A percentile compares a stretch with the other conserved stretches of the same genome.
Conservation (phyloP, 2,888 invertebrate species). For the Drosophila flavopinicola region DNA sequence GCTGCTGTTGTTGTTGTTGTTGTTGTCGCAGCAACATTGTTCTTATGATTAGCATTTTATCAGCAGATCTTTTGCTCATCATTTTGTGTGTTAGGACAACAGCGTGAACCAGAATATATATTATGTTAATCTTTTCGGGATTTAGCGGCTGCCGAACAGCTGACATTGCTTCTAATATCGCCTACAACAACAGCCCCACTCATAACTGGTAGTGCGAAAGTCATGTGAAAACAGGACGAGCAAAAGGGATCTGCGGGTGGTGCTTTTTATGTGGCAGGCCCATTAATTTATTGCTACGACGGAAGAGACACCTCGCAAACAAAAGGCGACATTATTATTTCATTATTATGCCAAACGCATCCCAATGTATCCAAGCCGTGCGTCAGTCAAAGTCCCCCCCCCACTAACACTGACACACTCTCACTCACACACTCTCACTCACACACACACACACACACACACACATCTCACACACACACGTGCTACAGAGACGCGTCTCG, state of each 20-base stretch:
- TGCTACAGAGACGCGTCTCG: constrained; percentile 48
- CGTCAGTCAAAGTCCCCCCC: constrained; percentile 24
- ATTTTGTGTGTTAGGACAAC: constrained; percentile 57
- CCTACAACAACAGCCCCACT: not conserved
- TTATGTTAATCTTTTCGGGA: constrained; percentile 68
- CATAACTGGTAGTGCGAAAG: constrained; percentile 52
- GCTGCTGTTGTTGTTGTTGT: constrained; percentile 23
- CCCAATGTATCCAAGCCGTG: constrained; percentile 49
- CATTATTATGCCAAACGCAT: constrained; percentile 79
- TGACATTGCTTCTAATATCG: constrained; percentile 42
- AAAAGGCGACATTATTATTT: constrained; percentile 80
- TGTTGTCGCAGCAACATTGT: constrained; percentile 62
- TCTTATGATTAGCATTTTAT: constrained; percentile 78
- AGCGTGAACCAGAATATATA: constrained; percentile 58
- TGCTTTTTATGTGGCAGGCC: constrained; percentile 73
- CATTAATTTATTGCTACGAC: constrained; percentile 74
- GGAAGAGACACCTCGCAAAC: constrained; percentile 69
- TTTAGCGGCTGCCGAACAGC: constrained; percentile 59
- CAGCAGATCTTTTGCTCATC: constrained; percentile 67
- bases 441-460: constrained; percentile 19
- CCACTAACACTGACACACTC: constrained; percentile 24
- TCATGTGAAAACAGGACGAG: constrained; percentile 33
- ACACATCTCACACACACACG: constrained; percentile 24
- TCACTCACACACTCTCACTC: too few species aligned
- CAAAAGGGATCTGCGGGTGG: constrained; percentile 48